phyloP scores from a whole-genome alignment of 92 coral and sea anemone genomes.

The Meandrina meandrites region DNA sequence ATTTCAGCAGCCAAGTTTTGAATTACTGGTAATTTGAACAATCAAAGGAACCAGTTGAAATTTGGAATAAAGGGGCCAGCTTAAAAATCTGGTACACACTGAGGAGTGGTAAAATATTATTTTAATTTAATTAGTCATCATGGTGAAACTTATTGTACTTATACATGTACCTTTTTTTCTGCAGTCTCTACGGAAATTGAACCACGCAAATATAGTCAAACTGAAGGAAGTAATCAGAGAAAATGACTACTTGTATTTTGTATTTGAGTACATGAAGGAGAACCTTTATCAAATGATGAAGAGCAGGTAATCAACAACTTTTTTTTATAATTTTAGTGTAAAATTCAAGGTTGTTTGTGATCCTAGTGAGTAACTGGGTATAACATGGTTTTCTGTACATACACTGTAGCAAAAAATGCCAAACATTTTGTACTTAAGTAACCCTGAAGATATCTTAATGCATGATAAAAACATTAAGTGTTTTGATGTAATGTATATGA shows the following conservation, averaged over 20 bases:
- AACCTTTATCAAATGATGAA: conserved; percentile 97
- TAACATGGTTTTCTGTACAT: too few species aligned
- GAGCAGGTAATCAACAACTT: conserved; percentile 65
- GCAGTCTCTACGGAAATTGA: conserved; percentile 91
- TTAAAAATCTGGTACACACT: not conserved
- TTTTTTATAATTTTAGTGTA: not conserved
- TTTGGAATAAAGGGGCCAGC: not conserved
- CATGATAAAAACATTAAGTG: not conserved
- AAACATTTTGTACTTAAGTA: too few species aligned
- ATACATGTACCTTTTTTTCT: conserved; percentile 17
- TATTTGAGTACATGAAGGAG: conserved; percentile 97
- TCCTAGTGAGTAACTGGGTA: not conserved
- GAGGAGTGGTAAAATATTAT: not conserved
- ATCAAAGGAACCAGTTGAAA: not conserved
- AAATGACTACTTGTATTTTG: conserved; percentile 91
- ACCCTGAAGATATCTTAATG: too few species aligned
- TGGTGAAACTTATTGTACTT: not conserved
- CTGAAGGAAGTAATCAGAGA: conserved; percentile 95
- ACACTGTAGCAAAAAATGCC: too few species aligned
- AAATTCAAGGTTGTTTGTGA: not conserved
- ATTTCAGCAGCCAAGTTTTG: not conserved
- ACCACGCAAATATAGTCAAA: conserved; percentile 94
- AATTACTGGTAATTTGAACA: not conserved
- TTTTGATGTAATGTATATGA: too few species aligned
- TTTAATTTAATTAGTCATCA: not conserved